Evolutionary conservation across 2,888 invertebrate species (phyloP), one percentile per base, ranked within the genome.

Genomic region (Panopea generosa): DNA sequence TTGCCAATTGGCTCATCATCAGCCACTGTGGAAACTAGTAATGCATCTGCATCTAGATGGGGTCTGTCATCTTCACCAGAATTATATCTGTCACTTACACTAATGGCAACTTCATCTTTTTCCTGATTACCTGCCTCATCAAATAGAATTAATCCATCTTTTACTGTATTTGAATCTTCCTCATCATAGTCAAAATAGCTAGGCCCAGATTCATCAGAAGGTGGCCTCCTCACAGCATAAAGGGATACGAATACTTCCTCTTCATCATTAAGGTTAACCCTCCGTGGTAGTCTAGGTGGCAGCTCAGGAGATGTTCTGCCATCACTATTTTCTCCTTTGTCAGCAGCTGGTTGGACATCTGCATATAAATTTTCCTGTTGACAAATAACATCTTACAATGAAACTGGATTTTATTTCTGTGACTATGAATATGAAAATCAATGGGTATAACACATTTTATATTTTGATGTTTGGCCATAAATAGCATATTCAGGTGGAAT

Each of bases 191-290:
- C 7, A 16, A 40, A 16, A 40, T 40, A 7, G 16, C 40, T 16
- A 40, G 7, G 40, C 16, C 9, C 16, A 40, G 7, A 7, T 16
- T 16, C 40, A 11, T 7, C 9, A 40, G 40, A 7, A 11, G 49
- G 6, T 49, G 20, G 14, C 20, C 76, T 50, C 26, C 50, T 57
- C 0, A 80, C 73, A 22, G 80, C 69, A 27, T 70, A 69, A 27
- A 80, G 27, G 16, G 66, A 69, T 33, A 67, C 76, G 67, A 80
- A 80, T 2, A 76, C 73, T 14, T 72, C 62, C 18, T 73, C 77
- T 9, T 62, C 62, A 3, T 73, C 68, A 20, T 53, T 7, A 22
- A 14, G 9, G 11, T 2, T 11, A 9, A 24, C 47, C 33, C 43
- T 14, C 26, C 43, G 53, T 2, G 59, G 53, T 11, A 33, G 27